These are phyloP conservation scores for Amiota mariae DNA, from an alignment of 2,888 invertebrate genomes.

Conservation along the genomic window DNA sequence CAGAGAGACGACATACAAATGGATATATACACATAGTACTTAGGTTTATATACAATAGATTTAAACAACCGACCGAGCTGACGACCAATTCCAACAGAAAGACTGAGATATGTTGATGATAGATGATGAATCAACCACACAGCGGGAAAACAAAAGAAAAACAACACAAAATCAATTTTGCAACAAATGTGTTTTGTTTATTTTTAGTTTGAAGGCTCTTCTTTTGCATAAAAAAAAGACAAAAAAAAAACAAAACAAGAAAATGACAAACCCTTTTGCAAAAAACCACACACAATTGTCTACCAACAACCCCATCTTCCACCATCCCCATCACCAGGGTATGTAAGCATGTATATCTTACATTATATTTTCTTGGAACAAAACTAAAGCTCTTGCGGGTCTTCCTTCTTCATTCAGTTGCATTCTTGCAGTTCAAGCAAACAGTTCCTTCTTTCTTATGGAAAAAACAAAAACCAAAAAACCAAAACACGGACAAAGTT, in stretches of 20 bases:
- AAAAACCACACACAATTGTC: not conserved
- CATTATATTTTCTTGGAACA: not conserved
- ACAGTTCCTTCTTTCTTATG: constrained; percentile 11
- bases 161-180: constrained; percentile 41
- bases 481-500: not conserved
- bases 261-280: constrained; percentile 7
- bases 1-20: not conserved
- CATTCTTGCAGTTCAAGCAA: constrained; percentile 44
- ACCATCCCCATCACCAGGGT: not conserved
- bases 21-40: too few relatives aligned
- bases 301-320: too few relatives aligned
- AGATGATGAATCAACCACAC: not conserved
- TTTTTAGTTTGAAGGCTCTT: constrained; percentile 28
- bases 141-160: not conserved
- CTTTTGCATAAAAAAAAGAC: too few relatives aligned
- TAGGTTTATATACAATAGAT: too few relatives aligned
- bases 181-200: constrained; percentile 13
- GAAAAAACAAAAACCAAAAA: too few relatives aligned
- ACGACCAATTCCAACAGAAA: too few relatives aligned
- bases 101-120: too few relatives aligned
- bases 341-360: not conserved
- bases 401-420: constrained; percentile 51
- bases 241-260: not conserved
- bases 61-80: too few relatives aligned
- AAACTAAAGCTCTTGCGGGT: constrained; percentile 25